Conservation (phyloP, 2,888 invertebrate species). For the Hypomecis atomaria region DNA sequence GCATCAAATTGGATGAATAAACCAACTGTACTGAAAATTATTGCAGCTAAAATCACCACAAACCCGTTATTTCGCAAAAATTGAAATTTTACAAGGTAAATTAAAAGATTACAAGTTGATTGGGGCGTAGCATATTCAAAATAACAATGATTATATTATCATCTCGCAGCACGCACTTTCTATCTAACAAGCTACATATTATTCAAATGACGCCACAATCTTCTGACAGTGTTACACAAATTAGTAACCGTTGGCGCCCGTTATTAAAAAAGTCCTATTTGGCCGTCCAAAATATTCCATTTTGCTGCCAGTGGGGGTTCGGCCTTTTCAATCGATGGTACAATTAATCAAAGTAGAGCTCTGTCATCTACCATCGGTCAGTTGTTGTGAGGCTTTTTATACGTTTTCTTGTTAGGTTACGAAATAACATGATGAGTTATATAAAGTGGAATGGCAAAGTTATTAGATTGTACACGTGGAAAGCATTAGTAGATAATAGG, state of each 20-base stretch:
- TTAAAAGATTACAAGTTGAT: no score
- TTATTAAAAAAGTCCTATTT: constrained; percentile 76
- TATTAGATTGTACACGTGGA: background rate
- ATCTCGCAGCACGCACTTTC: no score
- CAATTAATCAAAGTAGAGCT: constrained; percentile 83
- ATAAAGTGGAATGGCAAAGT: constrained; percentile 20
- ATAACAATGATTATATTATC: no score
- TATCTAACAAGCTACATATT: background rate
- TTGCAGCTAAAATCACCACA: no score
- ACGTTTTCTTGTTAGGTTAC: constrained; percentile 23
- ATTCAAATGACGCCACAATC: constrained; percentile 45
- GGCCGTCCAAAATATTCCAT: constrained; percentile 76
- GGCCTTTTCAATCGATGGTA: constrained; percentile 78
- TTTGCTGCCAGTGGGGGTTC: constrained; percentile 82
- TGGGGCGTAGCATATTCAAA: no score
- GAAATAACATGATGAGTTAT: constrained; percentile 25
- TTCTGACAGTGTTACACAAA: constrained; percentile 63
- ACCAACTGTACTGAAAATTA: no score
- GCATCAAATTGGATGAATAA: no score
- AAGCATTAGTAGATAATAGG: background rate
- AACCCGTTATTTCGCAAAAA: no score
- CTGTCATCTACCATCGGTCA: constrained; percentile 78
- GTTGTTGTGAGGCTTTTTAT: constrained; percentile 46
- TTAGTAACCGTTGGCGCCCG: constrained; percentile 72
- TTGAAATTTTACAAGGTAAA: no score